These are phyloP conservation scores for Strix occidentalis DNA, from an alignment of 2,797 vertebrate genomes.

Conservation along the genomic window DNA sequence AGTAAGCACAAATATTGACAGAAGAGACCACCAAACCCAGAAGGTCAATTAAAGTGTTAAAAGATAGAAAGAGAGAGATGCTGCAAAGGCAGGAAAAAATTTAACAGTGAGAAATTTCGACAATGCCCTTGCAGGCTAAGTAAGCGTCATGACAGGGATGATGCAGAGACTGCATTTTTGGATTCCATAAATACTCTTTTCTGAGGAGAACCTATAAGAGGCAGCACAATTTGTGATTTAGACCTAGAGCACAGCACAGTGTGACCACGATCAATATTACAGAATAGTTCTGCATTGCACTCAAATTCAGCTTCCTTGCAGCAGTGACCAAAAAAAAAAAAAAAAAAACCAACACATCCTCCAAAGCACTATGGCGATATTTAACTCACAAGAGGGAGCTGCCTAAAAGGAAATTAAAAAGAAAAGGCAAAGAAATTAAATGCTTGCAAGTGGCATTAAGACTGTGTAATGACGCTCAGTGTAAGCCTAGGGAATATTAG, in stretches of 20 bases:
- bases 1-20: background rate
- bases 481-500: background rate
- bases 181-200: constrained; percentile 38
- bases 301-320: constrained; percentile 11
- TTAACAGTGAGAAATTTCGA: background rate
- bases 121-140: constrained; percentile 7
- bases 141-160: background rate
- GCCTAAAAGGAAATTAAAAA: background rate
- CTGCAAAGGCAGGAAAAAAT: constrained; percentile 26
- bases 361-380: background rate
- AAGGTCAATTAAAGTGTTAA: constrained; percentile 14
- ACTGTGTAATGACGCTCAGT: background rate
- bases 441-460: background rate
- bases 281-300: background rate
- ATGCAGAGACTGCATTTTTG: constrained; percentile 34
- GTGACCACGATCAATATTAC: background rate
- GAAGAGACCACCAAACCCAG: background rate
- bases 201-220: background rate
- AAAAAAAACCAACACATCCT: background rate
- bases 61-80: background rate
- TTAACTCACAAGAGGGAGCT: background rate
- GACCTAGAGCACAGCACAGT: background rate
- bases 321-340: background rate
- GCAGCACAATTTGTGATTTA: constrained; percentile 7
- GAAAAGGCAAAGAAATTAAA: background rate